Conservation (phyloP, 1,140 invertebrate species). For the Halictus rubicundus region DNA sequence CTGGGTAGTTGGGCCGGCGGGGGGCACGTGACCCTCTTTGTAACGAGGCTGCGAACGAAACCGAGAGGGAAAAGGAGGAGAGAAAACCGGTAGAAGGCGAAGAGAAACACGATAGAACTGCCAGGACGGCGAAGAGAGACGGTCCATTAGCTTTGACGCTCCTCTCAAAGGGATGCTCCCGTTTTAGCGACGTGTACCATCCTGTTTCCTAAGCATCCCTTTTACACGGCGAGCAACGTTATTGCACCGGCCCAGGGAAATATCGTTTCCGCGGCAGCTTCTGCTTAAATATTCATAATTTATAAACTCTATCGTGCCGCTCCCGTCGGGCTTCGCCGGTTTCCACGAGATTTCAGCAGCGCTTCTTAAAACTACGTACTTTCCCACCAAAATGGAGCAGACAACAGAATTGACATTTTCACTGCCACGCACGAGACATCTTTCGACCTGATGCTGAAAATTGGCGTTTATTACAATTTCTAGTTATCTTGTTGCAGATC, state of each 20-base stretch:
- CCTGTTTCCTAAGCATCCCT: slow-evolving; percentile 75
- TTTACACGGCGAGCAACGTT: slow-evolving; percentile 58
- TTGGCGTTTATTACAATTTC: no score
- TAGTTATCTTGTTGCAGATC: no score
- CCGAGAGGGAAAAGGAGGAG: not conserved
- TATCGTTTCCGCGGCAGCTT: slow-evolving; percentile 46
- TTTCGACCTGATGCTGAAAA: no score
- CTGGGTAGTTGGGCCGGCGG: slow-evolving; percentile 8
- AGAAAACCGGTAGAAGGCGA: slow-evolving; percentile 14
- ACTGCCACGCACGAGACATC: no score
- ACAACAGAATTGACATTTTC: no score
- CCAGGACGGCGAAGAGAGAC: slow-evolving; percentile 41
- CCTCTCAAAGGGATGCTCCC: slow-evolving; percentile 72
- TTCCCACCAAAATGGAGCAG: no score
- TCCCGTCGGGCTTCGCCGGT: slow-evolving; percentile 44
- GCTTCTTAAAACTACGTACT: no score
- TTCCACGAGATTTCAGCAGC: slow-evolving; percentile 47
- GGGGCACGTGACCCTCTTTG: slow-evolving; percentile 44
- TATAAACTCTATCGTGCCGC: slow-evolving; percentile 55
- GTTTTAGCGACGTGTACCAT: slow-evolving; percentile 73
- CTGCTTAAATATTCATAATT: slow-evolving; percentile 66
- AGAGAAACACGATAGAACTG: slow-evolving; percentile 52
- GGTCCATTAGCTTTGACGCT: slow-evolving; percentile 76
- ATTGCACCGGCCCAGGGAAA: slow-evolving; percentile 67
- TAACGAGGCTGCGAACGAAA: slow-evolving; percentile 19